A percentile compares a stretch with the other conserved stretches of the same genome.
These are phyloP conservation scores for Ormyrus rosae DNA, from an alignment of 2,888 invertebrate species.

Conservation along the genomic window DNA sequence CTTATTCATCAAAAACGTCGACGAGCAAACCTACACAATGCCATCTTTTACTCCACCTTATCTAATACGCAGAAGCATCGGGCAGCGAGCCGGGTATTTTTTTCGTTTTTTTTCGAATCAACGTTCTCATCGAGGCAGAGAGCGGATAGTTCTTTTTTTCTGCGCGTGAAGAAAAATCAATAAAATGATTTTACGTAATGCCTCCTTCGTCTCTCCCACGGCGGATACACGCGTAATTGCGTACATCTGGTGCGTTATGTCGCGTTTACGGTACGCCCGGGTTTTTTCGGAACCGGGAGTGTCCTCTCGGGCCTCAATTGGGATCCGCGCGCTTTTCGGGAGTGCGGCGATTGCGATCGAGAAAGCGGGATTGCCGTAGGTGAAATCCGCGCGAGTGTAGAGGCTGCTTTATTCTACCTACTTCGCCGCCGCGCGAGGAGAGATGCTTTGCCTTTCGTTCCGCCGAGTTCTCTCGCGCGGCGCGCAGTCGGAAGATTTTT, in stretches of 20 bases:
- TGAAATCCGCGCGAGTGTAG: slow-evolving; percentile 1
- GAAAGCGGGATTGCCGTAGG: neutral
- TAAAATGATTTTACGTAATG: slow-evolving; percentile 53
- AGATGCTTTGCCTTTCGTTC: slow-evolving; percentile 19
- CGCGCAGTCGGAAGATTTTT: slow-evolving; percentile 4
- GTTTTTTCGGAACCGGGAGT: neutral
- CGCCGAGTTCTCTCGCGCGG: neutral
- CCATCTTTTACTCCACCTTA: too few relatives aligned
- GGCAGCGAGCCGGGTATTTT: too few relatives aligned
- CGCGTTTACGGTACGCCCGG: neutral
- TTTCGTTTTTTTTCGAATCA: too few relatives aligned
- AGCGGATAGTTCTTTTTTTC: neutral
- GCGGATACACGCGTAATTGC: neutral
- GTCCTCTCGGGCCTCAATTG: neutral
- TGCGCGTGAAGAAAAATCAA: slow-evolving; percentile 32
- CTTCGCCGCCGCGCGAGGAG: slow-evolving; percentile 6
- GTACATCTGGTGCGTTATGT: neutral
- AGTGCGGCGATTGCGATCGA: neutral
- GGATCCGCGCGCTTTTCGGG: neutral
- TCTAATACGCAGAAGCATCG: too few relatives aligned
- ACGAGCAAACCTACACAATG: too few relatives aligned
- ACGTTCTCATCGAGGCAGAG: too few relatives aligned
- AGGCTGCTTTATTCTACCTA: slow-evolving; percentile 25
- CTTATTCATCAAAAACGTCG: too few relatives aligned
- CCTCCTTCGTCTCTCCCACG: neutral